Evolutionary conservation across 37 sponge, comb jelly and placozoan genomes (phyloP), one percentile per base, ranked within the genome.

Genomic region (Geodia barretti): DNA sequence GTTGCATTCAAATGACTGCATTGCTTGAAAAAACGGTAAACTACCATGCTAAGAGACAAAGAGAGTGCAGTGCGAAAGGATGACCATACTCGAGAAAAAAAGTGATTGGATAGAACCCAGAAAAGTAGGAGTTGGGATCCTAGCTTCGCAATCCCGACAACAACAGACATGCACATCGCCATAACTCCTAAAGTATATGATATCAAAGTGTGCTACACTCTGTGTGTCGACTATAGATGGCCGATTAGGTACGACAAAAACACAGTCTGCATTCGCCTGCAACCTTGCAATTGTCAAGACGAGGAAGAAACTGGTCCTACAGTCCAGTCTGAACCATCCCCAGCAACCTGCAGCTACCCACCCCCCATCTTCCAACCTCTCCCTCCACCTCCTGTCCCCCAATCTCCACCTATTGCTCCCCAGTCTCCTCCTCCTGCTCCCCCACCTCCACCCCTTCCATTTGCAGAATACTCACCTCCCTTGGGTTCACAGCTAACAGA

Each of bases 41-140:
- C 2, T 83, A 73, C 68, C 73, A 74, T 68, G 89, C 89, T 29
- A 54, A 64, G 24, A 84, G 89, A 24, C 7, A 33, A 0, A 33
- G 36, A 2, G 62, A 70, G 21, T 1, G 0, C 24, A 25, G 19
- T 60, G 1, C n/a, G n/a, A n/a, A n/a, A n/a, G 24, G 28, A 67
- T 21, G 0, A 67, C 42, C 25, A 21, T 76, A 24, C 25, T 14
- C 37, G 42, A 1, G 25, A 29, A 71, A 11, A 35, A 62, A 26
- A 74, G 75, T 61, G 65, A 63, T 23, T 30, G 65, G 7, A 41
- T 82, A 4, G 38, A 54, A 39, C 40, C 75, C 64, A 24, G n/a
- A 63, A 39, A 62, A 36, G 65, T n/a, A 17, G 4, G 9, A 25
- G 23, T 3, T 73, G 74, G 74, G 31, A 47, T 40, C 83, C 75